Percentiles rank a stretch among this genome's conserved stretches.
Conservation (phyloP, 2,113 vertebrate species). For the Crotalus viridis region DNA sequence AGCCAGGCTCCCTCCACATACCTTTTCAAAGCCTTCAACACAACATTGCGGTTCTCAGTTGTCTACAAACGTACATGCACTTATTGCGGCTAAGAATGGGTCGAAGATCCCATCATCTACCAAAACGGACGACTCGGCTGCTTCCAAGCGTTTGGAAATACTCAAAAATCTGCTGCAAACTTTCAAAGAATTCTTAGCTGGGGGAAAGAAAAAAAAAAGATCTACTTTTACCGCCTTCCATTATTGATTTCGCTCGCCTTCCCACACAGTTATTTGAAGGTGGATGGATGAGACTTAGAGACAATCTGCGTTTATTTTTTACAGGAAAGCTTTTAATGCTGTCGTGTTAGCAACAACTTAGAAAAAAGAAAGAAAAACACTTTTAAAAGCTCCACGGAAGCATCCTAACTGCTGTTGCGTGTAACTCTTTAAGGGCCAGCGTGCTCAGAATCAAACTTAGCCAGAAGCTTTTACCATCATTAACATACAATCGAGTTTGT, state of each 20-base stretch:
- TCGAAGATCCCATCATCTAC: not conserved
- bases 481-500: not conserved
- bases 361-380: constrained; percentile 21
- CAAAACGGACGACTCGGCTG: not conserved
- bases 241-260: not conserved
- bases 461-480: no score
- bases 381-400: not conserved
- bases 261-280: not conserved
- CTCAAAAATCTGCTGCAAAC: not conserved
- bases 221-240: not conserved
- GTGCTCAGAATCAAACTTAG: not conserved
- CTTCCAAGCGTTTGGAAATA: not conserved
- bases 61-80: not conserved
- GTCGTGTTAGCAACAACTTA: constrained; percentile 32
- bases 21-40: not conserved
- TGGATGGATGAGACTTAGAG: constrained; percentile 22
- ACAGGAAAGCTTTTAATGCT: constrained; percentile 21
- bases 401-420: not conserved
- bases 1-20: not conserved
- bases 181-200: constrained; percentile 3
- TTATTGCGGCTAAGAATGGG: fast-evolving
- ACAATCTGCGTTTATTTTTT: not conserved
- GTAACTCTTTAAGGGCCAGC: not conserved
- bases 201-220: no score
- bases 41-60: not conserved